Evolutionary conservation across 2,797 vertebrate genomes (phyloP).

Genomic region (Lithobates pipiens): DNA sequence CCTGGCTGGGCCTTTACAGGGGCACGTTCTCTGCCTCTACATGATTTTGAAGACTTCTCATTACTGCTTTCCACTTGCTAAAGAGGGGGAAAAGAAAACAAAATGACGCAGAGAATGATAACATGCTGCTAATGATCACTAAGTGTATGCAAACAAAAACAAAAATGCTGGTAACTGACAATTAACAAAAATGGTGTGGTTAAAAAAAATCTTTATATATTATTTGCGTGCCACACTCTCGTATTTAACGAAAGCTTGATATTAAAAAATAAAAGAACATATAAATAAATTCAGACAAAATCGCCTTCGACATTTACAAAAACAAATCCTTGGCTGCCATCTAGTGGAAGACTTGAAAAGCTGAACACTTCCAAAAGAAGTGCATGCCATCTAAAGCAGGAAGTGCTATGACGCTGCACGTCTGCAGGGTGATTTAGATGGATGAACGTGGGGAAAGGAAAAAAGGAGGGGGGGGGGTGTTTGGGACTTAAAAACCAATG

Average conservation of each 20-base stretch:
- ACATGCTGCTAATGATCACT: background rate
- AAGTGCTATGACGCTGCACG: slow-evolving; percentile 30
- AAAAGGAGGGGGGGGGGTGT: too few relatives aligned
- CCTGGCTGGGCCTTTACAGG: slow-evolving; percentile 81
- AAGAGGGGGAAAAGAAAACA: slow-evolving; percentile 62
- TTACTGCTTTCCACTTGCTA: slow-evolving; percentile 76
- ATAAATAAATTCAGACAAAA: background rate
- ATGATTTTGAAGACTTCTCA: slow-evolving; percentile 75
- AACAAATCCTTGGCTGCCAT: slow-evolving; percentile 39
- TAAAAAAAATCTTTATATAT: too few relatives aligned
- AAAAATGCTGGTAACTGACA: too few relatives aligned
- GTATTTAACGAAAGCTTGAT: background rate
- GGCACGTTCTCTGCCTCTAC: slow-evolving; percentile 75
- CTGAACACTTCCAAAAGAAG: background rate
- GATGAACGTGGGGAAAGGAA: background rate
- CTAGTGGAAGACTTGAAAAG: slow-evolving; percentile 35
- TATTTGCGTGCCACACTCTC: too few relatives aligned
- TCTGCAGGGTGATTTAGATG: slow-evolving; percentile 8
- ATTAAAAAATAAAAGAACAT: background rate
- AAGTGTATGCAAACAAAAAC: background rate
- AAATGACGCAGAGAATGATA: background rate
- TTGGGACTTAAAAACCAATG: background rate
- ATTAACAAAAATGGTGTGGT: too few relatives aligned
- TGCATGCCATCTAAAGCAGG: slow-evolving; percentile 38
- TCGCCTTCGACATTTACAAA: background rate